Evolutionary conservation across 2,888 invertebrate species (phyloP), one percentile per base, ranked within the genome.

Genomic region (Caenorhabditis panamensis): DNA sequence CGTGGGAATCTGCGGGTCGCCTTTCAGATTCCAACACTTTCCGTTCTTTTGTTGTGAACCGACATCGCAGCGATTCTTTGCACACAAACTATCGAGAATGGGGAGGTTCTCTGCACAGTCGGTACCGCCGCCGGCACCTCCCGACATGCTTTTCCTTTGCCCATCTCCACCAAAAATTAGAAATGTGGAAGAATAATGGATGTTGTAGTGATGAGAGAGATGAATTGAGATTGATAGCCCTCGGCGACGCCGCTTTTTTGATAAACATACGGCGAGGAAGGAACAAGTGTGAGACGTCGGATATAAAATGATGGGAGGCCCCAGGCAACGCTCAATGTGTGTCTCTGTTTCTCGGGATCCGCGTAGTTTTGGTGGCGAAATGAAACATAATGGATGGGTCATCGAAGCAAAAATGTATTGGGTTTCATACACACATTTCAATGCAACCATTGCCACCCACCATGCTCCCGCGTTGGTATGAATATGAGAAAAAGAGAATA

Each of bases 371-470:
- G 76, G 56, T 24, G 28, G 61, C 54, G 67, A 67, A 67, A 67
- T 62, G 67, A 76, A 76, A 76, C 68, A 76, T 76, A 76, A 76
- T 76, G 76, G 76, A 76, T 76, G 76, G 68, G 76, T 68, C 76
- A 68, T 76, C 66, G 31, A 31, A 31, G 31, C 31, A 9, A 58
- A 64, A 61, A 59, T 24, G 59, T 66, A 69, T 78, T 66, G 75
- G 66, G 66, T 78, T 78, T 78, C 69, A 76, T 76, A 68, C 63
- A 68, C 64, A 64, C 76, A 63, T 76, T 76, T 76, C 62, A 76
- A 75, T 67, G 61, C 71, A 71, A 64, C 64, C 58, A 73, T 73
- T 73, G 73, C 63, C 41, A 41, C 41, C 41, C 41, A 31, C 31
- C 9, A 3, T 20, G 47, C 72, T 66, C 56, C 62, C 53, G 51